Evolutionary conservation across 2,888 invertebrate genomes (phyloP).

Genomic region (Ectemnius cavifrons): DNA sequence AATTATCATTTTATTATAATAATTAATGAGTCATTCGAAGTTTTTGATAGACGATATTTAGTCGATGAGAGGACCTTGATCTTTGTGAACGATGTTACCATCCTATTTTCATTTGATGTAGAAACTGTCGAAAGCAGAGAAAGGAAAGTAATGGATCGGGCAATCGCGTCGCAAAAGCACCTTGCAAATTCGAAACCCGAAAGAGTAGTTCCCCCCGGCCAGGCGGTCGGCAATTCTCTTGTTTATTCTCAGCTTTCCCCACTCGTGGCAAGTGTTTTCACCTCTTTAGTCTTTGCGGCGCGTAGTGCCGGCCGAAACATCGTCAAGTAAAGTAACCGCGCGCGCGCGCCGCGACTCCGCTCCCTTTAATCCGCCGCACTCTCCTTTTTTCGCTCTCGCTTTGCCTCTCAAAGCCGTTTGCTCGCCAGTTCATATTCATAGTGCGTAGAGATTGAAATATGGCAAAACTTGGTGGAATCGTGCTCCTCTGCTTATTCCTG

Average conservation of each 20-base stretch:
- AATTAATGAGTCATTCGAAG: not conserved
- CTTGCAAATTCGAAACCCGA: constrained; percentile 18
- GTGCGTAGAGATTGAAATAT: constrained; percentile 20
- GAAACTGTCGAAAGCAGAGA: not conserved
- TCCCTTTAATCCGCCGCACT: not conserved
- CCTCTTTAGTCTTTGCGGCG: constrained; percentile 44
- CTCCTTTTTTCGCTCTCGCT: constrained; percentile 1
- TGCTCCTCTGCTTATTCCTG: constrained; percentile 51
- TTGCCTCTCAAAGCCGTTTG: not conserved
- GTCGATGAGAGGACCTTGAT: not conserved
- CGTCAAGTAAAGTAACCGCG: constrained; percentile 34
- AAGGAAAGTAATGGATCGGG: not conserved
- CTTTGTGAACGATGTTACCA: not conserved
- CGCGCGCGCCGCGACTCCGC: constrained; percentile 25
- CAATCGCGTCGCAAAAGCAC: not conserved
- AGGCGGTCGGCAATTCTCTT: constrained; percentile 44
- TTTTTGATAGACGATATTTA: too few species aligned
- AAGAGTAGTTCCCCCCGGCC: not conserved
- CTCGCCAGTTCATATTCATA: not conserved
- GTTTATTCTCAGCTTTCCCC: constrained; percentile 63
- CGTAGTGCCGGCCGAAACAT: constrained; percentile 54
- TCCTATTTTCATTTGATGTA: not conserved
- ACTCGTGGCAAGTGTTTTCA: constrained; percentile 62
- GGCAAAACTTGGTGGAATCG: constrained; percentile 27
- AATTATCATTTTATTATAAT: too few species aligned